Evolutionary conservation across 2,113 vertebrate genomes (phyloP).

Genomic region (cat (Felis catus)): DNA sequence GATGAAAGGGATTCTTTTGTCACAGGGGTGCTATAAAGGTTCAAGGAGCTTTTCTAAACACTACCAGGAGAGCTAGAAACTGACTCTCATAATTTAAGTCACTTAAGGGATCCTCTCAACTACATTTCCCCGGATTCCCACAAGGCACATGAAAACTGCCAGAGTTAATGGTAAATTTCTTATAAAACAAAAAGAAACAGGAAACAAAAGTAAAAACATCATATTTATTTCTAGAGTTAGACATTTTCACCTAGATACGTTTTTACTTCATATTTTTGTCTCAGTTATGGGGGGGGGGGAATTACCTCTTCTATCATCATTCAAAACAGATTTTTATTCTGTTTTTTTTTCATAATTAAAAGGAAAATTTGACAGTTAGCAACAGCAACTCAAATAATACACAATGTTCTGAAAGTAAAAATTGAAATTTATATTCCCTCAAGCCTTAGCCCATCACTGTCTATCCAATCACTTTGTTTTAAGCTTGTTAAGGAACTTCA

Average conservation of each 20-base stretch:
- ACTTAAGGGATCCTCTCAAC: constrained; percentile 44
- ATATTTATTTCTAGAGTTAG: constrained; percentile 29
- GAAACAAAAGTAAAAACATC: constrained; percentile 46
- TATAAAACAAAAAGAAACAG: constrained; percentile 44
- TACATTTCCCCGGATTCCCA: constrained; percentile 31
- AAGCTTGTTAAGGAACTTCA: neutral
- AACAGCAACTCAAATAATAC: neutral
- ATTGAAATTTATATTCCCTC: neutral
- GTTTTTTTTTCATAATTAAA: neutral
- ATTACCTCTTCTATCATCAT: neutral
- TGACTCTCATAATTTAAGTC: constrained; percentile 56
- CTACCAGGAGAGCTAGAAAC: constrained; percentile 20
- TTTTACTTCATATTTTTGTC: neutral
- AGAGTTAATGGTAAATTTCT: constrained; percentile 35
- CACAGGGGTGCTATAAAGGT: constrained; percentile 48
- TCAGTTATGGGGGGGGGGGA: neutral
- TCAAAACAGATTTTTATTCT: constrained; percentile 4
- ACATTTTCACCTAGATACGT: neutral
- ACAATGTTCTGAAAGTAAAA: constrained; percentile 29
- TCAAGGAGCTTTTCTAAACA: constrained; percentile 50
- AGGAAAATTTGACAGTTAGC: neutral
- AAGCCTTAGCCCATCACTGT: neutral
- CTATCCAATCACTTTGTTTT: neutral
- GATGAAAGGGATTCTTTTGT: constrained; percentile 62
- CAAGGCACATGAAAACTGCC: constrained; percentile 41